A percentile compares a stretch with the other conserved stretches of the same genome.
phyloP scores from a whole-genome alignment of 1,140 invertebrate species.

The Himalopsyche phryganea region DNA sequence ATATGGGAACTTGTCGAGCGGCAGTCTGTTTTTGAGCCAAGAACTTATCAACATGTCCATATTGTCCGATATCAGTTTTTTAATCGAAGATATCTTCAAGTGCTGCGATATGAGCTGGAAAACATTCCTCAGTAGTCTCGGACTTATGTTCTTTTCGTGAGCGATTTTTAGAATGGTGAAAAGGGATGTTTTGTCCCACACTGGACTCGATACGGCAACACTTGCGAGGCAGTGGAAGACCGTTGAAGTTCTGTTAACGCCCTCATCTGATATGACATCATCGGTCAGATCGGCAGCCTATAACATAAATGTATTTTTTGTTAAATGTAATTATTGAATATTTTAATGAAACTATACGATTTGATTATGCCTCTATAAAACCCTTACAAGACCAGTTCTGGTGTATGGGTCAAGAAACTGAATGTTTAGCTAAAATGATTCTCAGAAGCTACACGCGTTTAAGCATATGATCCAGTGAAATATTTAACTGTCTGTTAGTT shows the following conservation, averaged over 20 bases:
- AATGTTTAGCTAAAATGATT: too few species aligned
- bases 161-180: conserved; percentile 18
- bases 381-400: too few species aligned
- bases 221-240: conserved; percentile 40
- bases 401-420: too few species aligned
- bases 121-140: conserved; percentile 20
- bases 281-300: conserved; percentile 39
- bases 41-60: conserved; percentile 15
- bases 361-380: too few species aligned
- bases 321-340: too few species aligned
- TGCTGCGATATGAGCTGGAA: conserved; percentile 12
- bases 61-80: conserved; percentile 18
- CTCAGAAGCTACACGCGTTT: too few species aligned
- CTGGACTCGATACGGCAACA: conserved; percentile 32
- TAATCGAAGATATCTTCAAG: conserved; percentile 2
- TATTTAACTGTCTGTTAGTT: too few species aligned
- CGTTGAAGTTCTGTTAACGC: conserved; percentile 42
- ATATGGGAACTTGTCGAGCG: conserved; percentile 24
- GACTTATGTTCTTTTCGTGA: conserved; percentile 22
- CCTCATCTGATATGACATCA: conserved; percentile 42
- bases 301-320: too few species aligned
- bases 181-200: conserved; percentile 25
- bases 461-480: too few species aligned
- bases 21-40: conserved; percentile 16
- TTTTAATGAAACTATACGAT: too few species aligned